Conservation (phyloP, 2,113 vertebrate genomes). For the Chlorodrepanis virens region DNA sequence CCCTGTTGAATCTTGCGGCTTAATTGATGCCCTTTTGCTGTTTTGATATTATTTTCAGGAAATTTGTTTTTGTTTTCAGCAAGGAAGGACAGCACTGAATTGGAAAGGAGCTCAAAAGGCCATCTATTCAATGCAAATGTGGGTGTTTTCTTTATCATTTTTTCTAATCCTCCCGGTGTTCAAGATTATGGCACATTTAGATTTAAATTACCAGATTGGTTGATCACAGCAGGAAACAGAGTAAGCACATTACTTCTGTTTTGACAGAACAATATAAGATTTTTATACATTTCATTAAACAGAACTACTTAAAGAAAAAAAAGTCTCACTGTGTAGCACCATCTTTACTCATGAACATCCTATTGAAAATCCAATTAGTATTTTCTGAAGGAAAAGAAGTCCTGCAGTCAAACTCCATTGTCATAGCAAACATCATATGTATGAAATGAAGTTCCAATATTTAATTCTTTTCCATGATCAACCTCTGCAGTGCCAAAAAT, state of each 20-base stretch:
- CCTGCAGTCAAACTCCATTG: conserved; percentile 15
- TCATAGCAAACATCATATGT: not conserved
- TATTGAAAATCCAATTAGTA: conserved; percentile 42
- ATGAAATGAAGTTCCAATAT: not conserved
- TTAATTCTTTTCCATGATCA: not conserved
- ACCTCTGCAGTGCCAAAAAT: not conserved
- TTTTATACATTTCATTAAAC: conserved; percentile 63
- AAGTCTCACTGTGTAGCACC: not conserved
- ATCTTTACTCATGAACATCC: conserved; percentile 27
- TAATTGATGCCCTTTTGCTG: conserved; percentile 50
- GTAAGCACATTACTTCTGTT: conserved; percentile 68
- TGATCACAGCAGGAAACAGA: conserved; percentile 62
- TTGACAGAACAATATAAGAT: conserved; percentile 62
- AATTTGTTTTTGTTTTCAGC: conserved; percentile 42
- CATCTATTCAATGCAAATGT: conserved; percentile 45
- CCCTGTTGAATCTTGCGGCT: conserved; percentile 32
- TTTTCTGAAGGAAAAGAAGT: conserved; percentile 20
- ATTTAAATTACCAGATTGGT: conserved; percentile 65
- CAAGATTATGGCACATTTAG: conserved; percentile 67
- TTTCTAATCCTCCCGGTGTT: conserved; percentile 20
- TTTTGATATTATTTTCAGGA: conserved; percentile 44
- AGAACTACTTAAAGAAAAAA: conserved; percentile 42
- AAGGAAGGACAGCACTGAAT: conserved; percentile 34
- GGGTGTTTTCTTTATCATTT: conserved; percentile 17
- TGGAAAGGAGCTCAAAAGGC: conserved; percentile 41